Percentiles rank a stretch among this genome's conserved stretches.
phyloP scores from a whole-genome alignment of 35 echinoderm and acorn worm genomes.

The Heliocidaris erythrogramma region DNA sequence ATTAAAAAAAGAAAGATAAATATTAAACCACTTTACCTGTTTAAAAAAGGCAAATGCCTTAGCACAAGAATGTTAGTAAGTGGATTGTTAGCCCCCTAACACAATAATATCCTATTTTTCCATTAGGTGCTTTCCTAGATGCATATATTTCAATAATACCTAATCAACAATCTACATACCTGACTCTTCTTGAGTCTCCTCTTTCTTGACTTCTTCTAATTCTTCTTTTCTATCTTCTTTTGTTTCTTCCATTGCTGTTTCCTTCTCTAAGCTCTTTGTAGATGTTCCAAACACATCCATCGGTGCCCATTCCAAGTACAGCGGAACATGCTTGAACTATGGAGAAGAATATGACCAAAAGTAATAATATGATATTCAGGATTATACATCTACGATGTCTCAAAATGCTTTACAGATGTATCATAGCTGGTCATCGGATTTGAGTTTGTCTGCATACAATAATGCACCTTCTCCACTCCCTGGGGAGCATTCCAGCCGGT shows the following conservation, averaged over 20 bases:
- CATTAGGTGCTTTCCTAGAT: background rate
- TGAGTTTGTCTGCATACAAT: too few relatives aligned
- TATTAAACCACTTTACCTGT: background rate
- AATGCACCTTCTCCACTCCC: too few relatives aligned
- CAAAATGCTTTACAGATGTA: too few relatives aligned
- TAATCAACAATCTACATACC: background rate
- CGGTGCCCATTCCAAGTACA: constrained; percentile 97
- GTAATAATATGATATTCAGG: background rate
- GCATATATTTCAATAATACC: background rate
- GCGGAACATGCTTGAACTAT: constrained; percentile 96
- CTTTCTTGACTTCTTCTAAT: constrained; percentile 15
- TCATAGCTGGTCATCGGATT: too few relatives aligned
- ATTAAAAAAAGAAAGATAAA: background rate
- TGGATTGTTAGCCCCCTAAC: background rate
- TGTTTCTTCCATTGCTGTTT: background rate
- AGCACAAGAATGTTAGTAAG: background rate
- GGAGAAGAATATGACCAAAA: too few relatives aligned
- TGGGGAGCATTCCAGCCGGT: too few relatives aligned
- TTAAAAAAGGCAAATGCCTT: background rate
- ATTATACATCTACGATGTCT: background rate
- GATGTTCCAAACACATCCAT: constrained; percentile 73
- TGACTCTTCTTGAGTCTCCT: background rate
- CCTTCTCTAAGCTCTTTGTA: constrained; percentile 5
- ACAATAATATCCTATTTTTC: background rate
- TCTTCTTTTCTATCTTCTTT: constrained; percentile 21